Evolutionary conservation across 2,888 invertebrate species (phyloP).

Genomic region (Drosophila prostipennis): DNA sequence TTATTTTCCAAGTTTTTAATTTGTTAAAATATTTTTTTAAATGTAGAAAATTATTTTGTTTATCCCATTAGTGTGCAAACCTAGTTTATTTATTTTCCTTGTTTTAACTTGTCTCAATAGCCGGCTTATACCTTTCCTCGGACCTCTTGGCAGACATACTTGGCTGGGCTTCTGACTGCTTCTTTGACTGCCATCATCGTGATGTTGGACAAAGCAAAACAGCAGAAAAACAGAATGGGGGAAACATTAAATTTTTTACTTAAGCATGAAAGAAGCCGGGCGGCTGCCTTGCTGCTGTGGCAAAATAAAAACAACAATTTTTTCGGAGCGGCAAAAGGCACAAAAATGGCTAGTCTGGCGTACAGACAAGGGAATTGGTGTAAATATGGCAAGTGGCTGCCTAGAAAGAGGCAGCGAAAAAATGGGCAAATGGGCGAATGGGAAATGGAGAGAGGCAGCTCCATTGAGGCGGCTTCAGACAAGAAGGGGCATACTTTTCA

Average conservation of each 20-base stretch:
- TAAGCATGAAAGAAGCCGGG: slow-evolving; percentile 42
- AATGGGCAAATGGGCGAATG: background rate
- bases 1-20: no score
- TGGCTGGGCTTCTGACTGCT: slow-evolving; percentile 48
- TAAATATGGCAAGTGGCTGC: slow-evolving; percentile 74
- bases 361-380: slow-evolving; percentile 72
- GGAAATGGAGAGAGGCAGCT: slow-evolving; percentile 9
- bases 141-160: slow-evolving; percentile 39
- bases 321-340: slow-evolving; percentile 8
- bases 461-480: slow-evolving; percentile 34
- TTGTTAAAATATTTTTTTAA: background rate
- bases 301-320: slow-evolving; percentile 37
- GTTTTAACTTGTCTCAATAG: background rate
- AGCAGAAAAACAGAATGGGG: slow-evolving; percentile 35
- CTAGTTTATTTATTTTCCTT: background rate
- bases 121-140: slow-evolving; percentile 9
- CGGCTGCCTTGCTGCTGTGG: slow-evolving; percentile 22
- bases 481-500: slow-evolving; percentile 60
- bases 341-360: slow-evolving; percentile 59
- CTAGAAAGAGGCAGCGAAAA: slow-evolving; percentile 24
- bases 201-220: slow-evolving; percentile 47
- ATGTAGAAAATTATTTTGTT: background rate
- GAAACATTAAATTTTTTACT: slow-evolving; percentile 63
- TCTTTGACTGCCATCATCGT: slow-evolving; percentile 44
- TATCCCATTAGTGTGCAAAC: background rate